Base-by-base conservation (phyloP, 2,888 invertebrate species). In the Plagodis pulveraria region DNA sequence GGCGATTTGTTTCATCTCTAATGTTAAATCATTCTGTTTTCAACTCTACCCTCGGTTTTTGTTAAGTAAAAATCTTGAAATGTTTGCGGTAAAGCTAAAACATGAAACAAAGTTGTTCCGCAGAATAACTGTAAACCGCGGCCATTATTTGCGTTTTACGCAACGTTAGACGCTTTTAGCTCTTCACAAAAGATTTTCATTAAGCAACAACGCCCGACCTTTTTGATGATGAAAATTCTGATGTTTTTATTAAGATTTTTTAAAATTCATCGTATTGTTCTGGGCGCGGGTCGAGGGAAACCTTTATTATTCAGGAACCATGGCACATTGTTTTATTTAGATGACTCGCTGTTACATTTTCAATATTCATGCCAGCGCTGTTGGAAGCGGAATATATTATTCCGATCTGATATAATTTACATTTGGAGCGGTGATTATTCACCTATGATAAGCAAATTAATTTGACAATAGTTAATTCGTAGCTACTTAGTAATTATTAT, bases 321-420 rank as follows among this genome's bases (percentile, higher is more conserved):
- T 72, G 70, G 75, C 79, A 74, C 78, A 76, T 82, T 84, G 81
- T 85, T 84, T 86, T 86, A 85, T 88, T 86, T 83, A 86, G 80
- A 68, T 78, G 77, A 73, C 72, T 73, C 74, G 67, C 67, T 63
- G 66, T 81, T 77, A 49, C 47, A 50, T 34, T 51, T 52, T 61
- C 60, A 85, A 85, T 85, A 85, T 87, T 86, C 84, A 86, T 83
- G 76, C 77, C 69, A 71, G 74, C 72, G 70, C 72, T 79, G 78
- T 75, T 51, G 47, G 33, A 4, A 32, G 11, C 58, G 12, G 42
- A 12, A 12, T 42, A 6, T 12, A 42, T 5, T 42, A 8, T 10
- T 2, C 45, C 6, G 33, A 6, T 41, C n/a, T 6, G n/a, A 41
- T n/a, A 32, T 22, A 7, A 10, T 7, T 45, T 2, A 7, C 6